A percentile compares a stretch with the other conserved stretches of the same genome.
Evolutionary conservation across 1,140 invertebrate species (phyloP).

Genomic region (Hypothenemus hampei): DNA sequence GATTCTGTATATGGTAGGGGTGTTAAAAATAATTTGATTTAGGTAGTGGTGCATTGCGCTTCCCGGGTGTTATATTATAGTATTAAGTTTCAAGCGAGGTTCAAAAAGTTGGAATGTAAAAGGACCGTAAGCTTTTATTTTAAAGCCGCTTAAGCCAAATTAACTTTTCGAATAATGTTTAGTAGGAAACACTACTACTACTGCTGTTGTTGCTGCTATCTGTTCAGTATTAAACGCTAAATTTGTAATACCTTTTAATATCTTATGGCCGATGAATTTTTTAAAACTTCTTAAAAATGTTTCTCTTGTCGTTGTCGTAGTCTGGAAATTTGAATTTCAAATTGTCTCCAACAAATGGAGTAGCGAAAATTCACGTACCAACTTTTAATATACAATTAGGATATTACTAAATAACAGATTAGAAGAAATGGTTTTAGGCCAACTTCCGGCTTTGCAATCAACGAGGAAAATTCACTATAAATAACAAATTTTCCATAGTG

Average conservation of each 20-base stretch:
- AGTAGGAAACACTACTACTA: constrained; percentile 5
- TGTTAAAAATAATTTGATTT: no score
- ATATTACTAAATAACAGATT: neutral
- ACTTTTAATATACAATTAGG: neutral
- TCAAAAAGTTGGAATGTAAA: constrained; percentile 14
- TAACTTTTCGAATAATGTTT: constrained; percentile 11
- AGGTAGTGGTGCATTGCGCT: constrained; percentile 3
- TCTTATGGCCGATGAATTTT: no score
- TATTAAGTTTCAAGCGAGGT: constrained; percentile 7
- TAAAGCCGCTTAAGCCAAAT: constrained; percentile 12
- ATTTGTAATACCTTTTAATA: no score
- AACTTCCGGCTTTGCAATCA: no score
- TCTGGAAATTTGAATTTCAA: constrained; percentile 1
- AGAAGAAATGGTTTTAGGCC: no score
- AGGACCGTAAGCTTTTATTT: constrained; percentile 13
- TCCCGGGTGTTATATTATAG: constrained; percentile 7
- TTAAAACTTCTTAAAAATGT: constrained; percentile 1
- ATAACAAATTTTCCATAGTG: no score
- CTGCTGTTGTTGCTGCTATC: no score
- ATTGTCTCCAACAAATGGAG: neutral
- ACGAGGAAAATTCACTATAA: no score
- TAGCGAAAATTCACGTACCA: neutral
- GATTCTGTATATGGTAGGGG: no score
- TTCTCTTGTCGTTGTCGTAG: neutral
- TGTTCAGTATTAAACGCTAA: no score